A percentile compares a stretch with the other conserved stretches of the same genome.
Evolutionary conservation across 1,140 invertebrate species (phyloP).

Genomic region (Diorhabda carinulata): DNA sequence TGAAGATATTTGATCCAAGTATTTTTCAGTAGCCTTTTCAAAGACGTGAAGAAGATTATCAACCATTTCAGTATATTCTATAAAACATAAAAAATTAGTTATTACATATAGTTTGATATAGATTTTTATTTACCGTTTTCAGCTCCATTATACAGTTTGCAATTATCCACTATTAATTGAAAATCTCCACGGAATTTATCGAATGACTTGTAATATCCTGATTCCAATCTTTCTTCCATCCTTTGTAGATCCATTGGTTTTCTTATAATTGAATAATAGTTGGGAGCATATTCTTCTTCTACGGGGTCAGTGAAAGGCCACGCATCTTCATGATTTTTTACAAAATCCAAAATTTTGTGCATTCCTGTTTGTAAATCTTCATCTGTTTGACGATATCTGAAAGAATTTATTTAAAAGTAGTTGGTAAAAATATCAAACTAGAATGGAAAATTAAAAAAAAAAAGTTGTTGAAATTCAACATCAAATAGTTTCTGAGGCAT

Average conservation of each 20-base stretch:
- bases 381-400: slow-evolving; percentile 70
- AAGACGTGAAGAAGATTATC: slow-evolving; percentile 76
- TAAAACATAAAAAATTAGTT: slow-evolving; percentile 36
- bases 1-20: slow-evolving; percentile 73
- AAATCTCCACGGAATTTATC: slow-evolving; percentile 83
- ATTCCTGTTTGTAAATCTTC: slow-evolving; percentile 82
- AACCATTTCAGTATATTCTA: slow-evolving; percentile 87
- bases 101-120: background rate
- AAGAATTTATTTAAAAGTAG: slow-evolving; percentile 22
- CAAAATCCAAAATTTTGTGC: slow-evolving; percentile 81
- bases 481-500: too few relatives aligned
- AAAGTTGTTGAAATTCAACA: too few relatives aligned
- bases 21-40: slow-evolving; percentile 71
- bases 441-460: too few relatives aligned
- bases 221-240: slow-evolving; percentile 84
- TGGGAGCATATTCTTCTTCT: slow-evolving; percentile 85
- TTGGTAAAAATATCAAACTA: background rate
- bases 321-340: slow-evolving; percentile 82
- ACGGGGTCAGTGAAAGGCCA: slow-evolving; percentile 91
- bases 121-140: slow-evolving; percentile 71
- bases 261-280: slow-evolving; percentile 73
- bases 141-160: slow-evolving; percentile 84
- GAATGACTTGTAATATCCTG: slow-evolving; percentile 72
- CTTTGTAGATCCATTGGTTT: slow-evolving; percentile 82
- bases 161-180: slow-evolving; percentile 87